Percentiles rank a stretch among this genome's conserved stretches.
These are phyloP conservation scores for Cyprinodon diabolis DNA, from an alignment of 2,797 vertebrate genomes.

Conservation along the genomic window DNA sequence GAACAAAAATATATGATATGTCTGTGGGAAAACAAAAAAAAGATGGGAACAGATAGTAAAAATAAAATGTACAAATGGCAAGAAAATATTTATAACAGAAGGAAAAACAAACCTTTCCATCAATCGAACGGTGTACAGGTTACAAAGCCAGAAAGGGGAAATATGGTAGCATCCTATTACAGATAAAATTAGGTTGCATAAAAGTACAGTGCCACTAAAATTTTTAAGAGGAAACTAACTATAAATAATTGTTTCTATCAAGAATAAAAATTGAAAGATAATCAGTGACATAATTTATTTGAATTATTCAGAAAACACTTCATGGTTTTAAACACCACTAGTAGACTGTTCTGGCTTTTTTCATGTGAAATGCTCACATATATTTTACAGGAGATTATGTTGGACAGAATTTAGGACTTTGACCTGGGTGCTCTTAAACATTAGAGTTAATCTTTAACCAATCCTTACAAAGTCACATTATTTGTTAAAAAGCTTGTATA, in stretches of 20 bases:
- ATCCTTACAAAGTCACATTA: background rate
- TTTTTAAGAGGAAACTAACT: background rate
- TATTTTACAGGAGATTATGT: background rate
- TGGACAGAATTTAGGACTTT: background rate
- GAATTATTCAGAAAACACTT: no score
- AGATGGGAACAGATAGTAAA: background rate
- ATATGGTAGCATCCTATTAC: constrained; percentile 28
- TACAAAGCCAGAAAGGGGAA: constrained; percentile 25
- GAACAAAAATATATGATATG: background rate
- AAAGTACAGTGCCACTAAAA: background rate
- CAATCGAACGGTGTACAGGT: constrained; percentile 34
- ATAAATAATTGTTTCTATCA: background rate
- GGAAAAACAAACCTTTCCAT: background rate
- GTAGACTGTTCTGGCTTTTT: background rate
- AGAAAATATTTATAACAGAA: constrained; percentile 3
- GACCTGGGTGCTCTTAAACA: background rate
- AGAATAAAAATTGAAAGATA: background rate
- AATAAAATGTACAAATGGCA: background rate
- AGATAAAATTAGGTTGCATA: constrained; percentile 23
- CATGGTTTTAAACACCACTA: no score
- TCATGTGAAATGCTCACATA: background rate
- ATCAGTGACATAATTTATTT: no score
- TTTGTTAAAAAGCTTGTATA: background rate
- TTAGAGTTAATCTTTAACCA: background rate
- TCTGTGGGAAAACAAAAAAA: background rate